Evolutionary conservation across 2,113 vertebrate species (phyloP), one percentile per base, ranked within the genome.

Genomic region (Chloroceryle aenea): DNA sequence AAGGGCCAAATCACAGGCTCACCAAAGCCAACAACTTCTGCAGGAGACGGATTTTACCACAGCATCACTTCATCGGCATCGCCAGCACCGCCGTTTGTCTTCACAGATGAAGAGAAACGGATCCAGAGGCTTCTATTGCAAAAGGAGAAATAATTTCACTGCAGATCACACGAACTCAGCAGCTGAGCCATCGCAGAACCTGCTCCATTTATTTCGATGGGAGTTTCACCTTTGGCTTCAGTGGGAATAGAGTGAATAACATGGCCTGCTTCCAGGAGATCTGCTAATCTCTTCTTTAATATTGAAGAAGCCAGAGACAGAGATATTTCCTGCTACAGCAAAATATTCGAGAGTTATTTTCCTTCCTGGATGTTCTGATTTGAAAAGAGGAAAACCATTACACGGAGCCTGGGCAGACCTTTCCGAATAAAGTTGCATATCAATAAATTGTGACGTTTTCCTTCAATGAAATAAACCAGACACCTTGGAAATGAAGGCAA

Each of bases 211-310:
- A 89, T 89, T 94, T 94, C 92, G 72, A 69, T 22, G 27, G 73
- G 73, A 80, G 59, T 67, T 92, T 95, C 92, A 96, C 92, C 96
- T 96, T 90, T 92, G 88, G 83, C 88, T 96, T 81, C 88, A 89
- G 73, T 77, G 79, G 88, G 83, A 90, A 90, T 69, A 88, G 29
- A 91, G 86, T 77, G 83, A 96, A 87, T 90, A 86, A 68, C 52
- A 55, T 64, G 93, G 95, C 85, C 75, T 75, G 64, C 64, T 93
- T 94, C 95, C 95, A 95, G 80, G 80, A 68, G 92, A 94, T 94
- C 96, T 93, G 90, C 86, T 95, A 86, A 95, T 95, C 93, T 95
- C 86, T 93, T 95, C 93, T 94, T 89, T 90, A 95, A 96, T 93
- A 95, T 61, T 92, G 92, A 92, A 93, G 73, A 87, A 93, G 73